A percentile compares a stretch with the other conserved stretches of the same genome.
Evolutionary conservation across 2,888 invertebrate species (phyloP).

Genomic region (Troilus luridus): DNA sequence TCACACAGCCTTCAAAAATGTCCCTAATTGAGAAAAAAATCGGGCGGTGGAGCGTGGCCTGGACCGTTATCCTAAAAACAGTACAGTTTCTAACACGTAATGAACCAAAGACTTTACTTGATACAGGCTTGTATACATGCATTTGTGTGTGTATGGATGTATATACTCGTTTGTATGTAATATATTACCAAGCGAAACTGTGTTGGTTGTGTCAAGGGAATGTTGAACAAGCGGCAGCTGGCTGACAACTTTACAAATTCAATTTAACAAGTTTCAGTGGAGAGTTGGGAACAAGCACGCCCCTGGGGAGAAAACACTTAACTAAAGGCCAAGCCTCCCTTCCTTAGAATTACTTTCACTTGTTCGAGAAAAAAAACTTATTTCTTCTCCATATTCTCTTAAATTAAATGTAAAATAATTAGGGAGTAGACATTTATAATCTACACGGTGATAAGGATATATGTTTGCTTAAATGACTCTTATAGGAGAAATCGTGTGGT

Average conservation of each 20-base stretch:
- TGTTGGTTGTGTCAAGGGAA: not conserved
- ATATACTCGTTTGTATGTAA: not conserved
- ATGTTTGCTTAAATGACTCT: no score
- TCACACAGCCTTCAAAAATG: no score
- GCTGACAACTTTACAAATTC: conserved; percentile 55
- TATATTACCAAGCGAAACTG: not conserved
- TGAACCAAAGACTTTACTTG: no score
- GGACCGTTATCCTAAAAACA: no score
- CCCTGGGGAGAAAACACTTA: conserved; percentile 28
- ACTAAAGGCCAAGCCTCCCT: not conserved
- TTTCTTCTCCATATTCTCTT: not conserved
- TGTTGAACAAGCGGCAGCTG: conserved; percentile 36
- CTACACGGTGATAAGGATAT: no score
- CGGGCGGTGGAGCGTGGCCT: no score
- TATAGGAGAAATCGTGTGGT: no score
- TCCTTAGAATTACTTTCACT: not conserved
- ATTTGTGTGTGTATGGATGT: no score
- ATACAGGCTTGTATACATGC: no score
- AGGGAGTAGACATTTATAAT: no score
- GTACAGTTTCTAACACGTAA: no score
- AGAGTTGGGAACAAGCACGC: conserved; percentile 8
- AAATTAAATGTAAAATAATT: not conserved
- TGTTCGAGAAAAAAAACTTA: not conserved
- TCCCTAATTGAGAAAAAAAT: no score
- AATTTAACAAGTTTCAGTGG: conserved; percentile 48